These are phyloP conservation scores for Danaus chrysippus DNA, from an alignment of 2,888 invertebrate genomes.

Conservation along the genomic window DNA sequence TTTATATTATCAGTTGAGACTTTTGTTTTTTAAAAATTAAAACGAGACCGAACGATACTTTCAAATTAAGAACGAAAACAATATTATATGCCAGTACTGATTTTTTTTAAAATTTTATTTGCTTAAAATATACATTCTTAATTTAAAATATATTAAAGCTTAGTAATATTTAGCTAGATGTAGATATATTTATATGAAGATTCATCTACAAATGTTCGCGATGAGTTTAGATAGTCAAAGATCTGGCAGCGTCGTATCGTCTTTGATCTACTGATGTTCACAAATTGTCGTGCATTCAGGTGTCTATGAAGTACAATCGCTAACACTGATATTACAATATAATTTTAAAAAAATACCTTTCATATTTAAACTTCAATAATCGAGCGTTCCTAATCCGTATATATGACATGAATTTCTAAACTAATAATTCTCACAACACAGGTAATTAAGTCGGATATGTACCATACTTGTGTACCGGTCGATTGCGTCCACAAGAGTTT, in stretches of 20 bases:
- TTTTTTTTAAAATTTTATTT: too few relatives aligned
- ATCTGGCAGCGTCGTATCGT: constrained; percentile 74
- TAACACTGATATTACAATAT: constrained; percentile 9
- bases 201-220: constrained; percentile 27
- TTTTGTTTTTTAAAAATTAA: too few relatives aligned
- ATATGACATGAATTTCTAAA: not conserved
- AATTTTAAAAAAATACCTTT: too few relatives aligned
- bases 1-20: too few relatives aligned
- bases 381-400: too few relatives aligned
- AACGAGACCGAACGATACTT: too few relatives aligned
- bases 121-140: not conserved
- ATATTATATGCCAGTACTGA: too few relatives aligned
- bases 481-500: constrained; percentile 64
- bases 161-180: constrained; percentile 34
- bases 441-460: constrained; percentile 67
- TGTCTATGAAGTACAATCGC: not conserved
- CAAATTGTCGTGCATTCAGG: constrained; percentile 37
- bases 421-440: constrained; percentile 26
- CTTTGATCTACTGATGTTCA: constrained; percentile 65
- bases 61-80: too few relatives aligned
- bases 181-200: constrained; percentile 15
- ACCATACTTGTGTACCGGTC: constrained; percentile 63
- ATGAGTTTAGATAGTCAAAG: constrained; percentile 46
- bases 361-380: too few relatives aligned
- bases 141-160: not conserved